Conservation (phyloP, 23 tunicate species). For the Phallusia fumigata region DNA sequence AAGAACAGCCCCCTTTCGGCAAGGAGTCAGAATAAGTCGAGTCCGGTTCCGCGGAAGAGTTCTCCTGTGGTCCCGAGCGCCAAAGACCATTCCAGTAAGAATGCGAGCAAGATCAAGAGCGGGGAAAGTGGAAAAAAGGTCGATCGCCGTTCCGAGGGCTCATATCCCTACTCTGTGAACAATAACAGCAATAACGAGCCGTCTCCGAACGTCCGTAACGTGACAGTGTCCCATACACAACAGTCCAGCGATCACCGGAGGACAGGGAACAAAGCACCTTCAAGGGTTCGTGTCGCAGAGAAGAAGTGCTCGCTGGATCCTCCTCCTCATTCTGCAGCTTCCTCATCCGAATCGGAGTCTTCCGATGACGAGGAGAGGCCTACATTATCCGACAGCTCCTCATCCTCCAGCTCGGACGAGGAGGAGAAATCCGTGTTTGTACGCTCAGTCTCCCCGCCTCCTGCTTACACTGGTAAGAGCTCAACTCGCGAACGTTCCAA, state of each 20-base stretch:
- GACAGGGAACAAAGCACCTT: background rate
- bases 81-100: background rate
- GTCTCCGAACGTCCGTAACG: conserved; percentile 25
- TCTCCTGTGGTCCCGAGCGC: background rate
- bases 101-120: background rate
- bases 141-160: background rate
- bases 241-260: background rate
- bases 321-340: background rate
- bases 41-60: background rate
- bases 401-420: conserved; percentile 15
- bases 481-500: conserved; percentile 21
- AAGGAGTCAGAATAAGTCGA: background rate
- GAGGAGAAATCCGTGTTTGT: background rate
- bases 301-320: background rate
- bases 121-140: background rate
- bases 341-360: conserved; percentile 9
- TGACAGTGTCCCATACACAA: conserved; percentile 9
- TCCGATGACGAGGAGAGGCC: conserved; percentile 19
- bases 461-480: background rate
- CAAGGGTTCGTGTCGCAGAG: background rate
- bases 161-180: background rate
- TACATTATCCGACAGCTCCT: background rate
- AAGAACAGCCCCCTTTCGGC: background rate
- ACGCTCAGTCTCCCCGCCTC: background rate
- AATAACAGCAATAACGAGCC: conserved; percentile 23